Percentiles rank a stretch among this genome's conserved stretches.
phyloP scores from a whole-genome alignment of 2,888 invertebrate genomes.

The Lamellibrachia satsuma region DNA sequence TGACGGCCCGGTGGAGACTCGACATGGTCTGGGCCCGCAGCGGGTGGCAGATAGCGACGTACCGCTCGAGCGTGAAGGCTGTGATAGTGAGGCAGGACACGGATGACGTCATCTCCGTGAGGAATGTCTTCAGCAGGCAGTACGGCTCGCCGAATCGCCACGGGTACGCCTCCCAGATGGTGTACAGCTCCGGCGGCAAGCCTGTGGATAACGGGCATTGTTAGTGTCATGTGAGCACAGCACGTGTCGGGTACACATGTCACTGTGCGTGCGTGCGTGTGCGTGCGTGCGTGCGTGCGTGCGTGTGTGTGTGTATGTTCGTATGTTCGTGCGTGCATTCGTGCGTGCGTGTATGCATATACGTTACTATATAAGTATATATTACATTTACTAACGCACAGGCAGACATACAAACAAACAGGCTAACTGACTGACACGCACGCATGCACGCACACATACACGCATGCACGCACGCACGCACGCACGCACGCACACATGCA shows the following conservation, averaged over 20 bases:
- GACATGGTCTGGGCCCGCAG: slow-evolving; percentile 84
- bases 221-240: background rate
- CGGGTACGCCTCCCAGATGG: slow-evolving; percentile 68
- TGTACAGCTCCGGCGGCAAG: slow-evolving; percentile 66
- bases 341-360: background rate
- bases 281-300: background rate
- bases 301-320: background rate
- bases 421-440: background rate
- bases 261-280: too few species aligned
- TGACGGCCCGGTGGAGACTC: slow-evolving; percentile 81
- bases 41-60: slow-evolving; percentile 90
- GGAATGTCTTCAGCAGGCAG: slow-evolving; percentile 66
- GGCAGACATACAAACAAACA: background rate
- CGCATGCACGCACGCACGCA: background rate
- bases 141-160: slow-evolving; percentile 64
- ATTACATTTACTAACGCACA: background rate
- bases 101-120: slow-evolving; percentile 77
- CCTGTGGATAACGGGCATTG: slow-evolving; percentile 50
- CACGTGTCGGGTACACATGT: background rate
- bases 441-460: background rate
- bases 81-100: slow-evolving; percentile 91
- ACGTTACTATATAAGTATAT: background rate
- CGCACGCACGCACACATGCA: background rate
- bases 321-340: background rate
- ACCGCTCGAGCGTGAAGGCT: slow-evolving; percentile 87